These are phyloP conservation scores for Vultur gryphus DNA, from an alignment of 2,797 vertebrate genomes.

Conservation along the genomic window DNA sequence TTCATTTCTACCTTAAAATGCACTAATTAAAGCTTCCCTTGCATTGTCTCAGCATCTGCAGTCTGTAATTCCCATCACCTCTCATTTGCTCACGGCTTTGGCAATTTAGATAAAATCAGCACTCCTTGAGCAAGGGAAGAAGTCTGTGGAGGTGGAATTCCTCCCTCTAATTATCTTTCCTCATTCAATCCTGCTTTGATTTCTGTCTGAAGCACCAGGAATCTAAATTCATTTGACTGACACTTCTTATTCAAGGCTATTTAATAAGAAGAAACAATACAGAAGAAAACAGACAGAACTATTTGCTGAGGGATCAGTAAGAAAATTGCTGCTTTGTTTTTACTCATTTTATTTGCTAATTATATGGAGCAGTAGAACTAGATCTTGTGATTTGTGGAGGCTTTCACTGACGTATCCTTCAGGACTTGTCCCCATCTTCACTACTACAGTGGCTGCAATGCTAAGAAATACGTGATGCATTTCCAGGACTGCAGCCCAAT, in stretches of 20 bases:
- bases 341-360: constrained; percentile 1
- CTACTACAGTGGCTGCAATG: neutral
- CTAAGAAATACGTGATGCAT: neutral
- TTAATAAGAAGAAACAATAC: constrained; percentile 45
- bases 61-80: constrained; percentile 40
- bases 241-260: constrained; percentile 55
- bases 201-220: constrained; percentile 52
- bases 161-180: constrained; percentile 55
- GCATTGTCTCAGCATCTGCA: constrained; percentile 42
- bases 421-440: neutral
- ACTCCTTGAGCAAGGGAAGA: constrained; percentile 29
- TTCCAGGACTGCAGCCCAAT: neutral
- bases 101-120: constrained; percentile 57
- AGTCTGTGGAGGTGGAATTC: constrained; percentile 39
- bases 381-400: neutral
- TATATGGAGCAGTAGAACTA: neutral
- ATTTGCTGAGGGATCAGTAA: constrained; percentile 39
- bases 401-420: neutral
- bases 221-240: constrained; percentile 44
- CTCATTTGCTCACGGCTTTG: constrained; percentile 45
- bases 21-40: constrained; percentile 49
- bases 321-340: constrained; percentile 59
- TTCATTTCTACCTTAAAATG: constrained; percentile 33
- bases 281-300: constrained; percentile 48
- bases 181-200: constrained; percentile 44